Percentiles rank a stretch among this genome's conserved stretches.
Evolutionary conservation across 2,888 invertebrate genomes (phyloP).

Genomic region (Cotesia congregata): DNA sequence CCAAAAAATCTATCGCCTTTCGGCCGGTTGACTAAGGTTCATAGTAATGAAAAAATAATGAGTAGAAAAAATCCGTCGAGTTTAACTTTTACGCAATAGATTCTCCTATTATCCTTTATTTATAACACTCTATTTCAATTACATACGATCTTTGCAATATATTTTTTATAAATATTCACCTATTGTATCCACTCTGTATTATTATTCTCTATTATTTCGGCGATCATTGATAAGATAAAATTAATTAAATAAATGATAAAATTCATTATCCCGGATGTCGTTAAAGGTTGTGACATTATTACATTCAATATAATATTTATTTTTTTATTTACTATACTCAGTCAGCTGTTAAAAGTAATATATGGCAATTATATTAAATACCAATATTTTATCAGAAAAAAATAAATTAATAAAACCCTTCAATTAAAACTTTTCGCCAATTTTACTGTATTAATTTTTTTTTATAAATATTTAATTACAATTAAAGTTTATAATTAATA

Average conservation of each 20-base stretch:
- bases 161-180: background rate
- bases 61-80: background rate
- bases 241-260: background rate
- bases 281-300: background rate
- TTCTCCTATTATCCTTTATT: background rate
- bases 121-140: background rate
- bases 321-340: background rate
- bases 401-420: background rate
- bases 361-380: background rate
- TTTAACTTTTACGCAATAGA: background rate
- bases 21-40: background rate
- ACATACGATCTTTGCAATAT: background rate
- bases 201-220: background rate
- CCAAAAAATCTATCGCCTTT: background rate
- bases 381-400: background rate
- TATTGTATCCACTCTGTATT: background rate
- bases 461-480: too few relatives aligned
- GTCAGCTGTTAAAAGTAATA: background rate
- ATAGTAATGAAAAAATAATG: background rate
- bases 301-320: background rate
- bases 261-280: background rate
- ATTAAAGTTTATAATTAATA: background rate
- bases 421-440: background rate
- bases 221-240: background rate
- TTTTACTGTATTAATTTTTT: background rate